A percentile compares a stretch with the other conserved stretches of the same genome.
Conservation (phyloP, 2,797 vertebrate species). For the Tapera naevia region DNA sequence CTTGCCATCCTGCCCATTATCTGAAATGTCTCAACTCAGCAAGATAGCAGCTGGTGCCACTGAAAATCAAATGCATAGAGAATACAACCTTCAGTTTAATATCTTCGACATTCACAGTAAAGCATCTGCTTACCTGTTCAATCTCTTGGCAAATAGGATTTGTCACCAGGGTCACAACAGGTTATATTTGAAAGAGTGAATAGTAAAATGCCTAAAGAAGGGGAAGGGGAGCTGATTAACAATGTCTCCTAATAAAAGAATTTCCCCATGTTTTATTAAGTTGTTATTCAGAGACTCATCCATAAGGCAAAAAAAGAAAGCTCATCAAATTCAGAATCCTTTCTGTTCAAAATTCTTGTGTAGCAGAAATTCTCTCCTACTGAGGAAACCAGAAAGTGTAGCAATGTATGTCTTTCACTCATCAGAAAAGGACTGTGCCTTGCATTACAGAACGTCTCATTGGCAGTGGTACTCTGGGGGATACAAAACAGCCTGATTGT, state of each 20-base stretch:
- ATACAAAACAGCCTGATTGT: background rate
- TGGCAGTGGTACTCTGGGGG: background rate
- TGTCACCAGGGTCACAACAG: background rate
- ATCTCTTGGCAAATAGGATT: background rate
- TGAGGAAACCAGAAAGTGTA: background rate
- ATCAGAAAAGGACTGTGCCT: background rate
- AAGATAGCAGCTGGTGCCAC: constrained; percentile 24
- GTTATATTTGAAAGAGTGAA: background rate
- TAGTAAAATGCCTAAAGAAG: background rate
- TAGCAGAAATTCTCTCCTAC: background rate
- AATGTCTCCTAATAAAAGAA: background rate
- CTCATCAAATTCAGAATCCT: background rate
- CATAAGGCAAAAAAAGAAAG: background rate
- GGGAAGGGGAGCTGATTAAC: background rate
- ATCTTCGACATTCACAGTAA: background rate
- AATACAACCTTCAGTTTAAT: constrained; percentile 11
- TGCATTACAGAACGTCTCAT: background rate
- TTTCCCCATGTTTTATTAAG: background rate
- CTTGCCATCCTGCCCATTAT: constrained; percentile 16
- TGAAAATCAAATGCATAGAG: constrained; percentile 16
- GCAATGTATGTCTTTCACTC: background rate
- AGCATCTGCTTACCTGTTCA: constrained; percentile 2
- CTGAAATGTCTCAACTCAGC: constrained; percentile 33
- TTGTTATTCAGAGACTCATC: background rate
- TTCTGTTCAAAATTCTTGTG: background rate